Conservation (phyloP, 2,888 invertebrate species). For the Agapostemon virescens region DNA sequence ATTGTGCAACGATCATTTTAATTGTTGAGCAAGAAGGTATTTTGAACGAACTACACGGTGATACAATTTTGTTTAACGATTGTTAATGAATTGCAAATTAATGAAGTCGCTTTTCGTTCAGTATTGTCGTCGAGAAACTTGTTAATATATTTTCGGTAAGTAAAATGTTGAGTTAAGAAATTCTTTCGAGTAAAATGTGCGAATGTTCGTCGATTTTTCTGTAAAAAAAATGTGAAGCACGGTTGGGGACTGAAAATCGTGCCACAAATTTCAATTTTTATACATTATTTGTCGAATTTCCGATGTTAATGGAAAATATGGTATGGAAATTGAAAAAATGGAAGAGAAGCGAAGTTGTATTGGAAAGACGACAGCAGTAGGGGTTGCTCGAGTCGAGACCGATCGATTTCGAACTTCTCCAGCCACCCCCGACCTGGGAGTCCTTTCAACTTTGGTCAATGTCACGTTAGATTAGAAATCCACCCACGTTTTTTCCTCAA, state of each 20-base stretch:
- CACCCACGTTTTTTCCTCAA: constrained; percentile 39
- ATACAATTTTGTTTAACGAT: too few species aligned
- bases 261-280: neutral
- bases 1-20: too few species aligned
- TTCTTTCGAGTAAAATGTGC: too few species aligned
- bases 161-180: too few species aligned
- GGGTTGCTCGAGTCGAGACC: constrained; percentile 58
- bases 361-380: constrained; percentile 52
- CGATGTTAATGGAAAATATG: constrained; percentile 12
- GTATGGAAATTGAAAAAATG: constrained; percentile 34
- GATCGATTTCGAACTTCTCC: constrained; percentile 63
- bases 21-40: too few species aligned
- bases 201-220: too few species aligned
- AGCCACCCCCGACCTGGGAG: constrained; percentile 44
- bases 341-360: constrained; percentile 45
- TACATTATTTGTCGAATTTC: neutral
- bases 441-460: constrained; percentile 64
- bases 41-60: too few species aligned
- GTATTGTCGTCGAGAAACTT: too few species aligned
- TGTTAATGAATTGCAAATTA: too few species aligned
- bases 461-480: constrained; percentile 64
- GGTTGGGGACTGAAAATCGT: neutral
- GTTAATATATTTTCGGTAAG: too few species aligned
- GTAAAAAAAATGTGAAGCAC: neutral
- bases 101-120: too few species aligned